Conservation (phyloP, 2,888 invertebrate species). For the Blera fallax region DNA sequence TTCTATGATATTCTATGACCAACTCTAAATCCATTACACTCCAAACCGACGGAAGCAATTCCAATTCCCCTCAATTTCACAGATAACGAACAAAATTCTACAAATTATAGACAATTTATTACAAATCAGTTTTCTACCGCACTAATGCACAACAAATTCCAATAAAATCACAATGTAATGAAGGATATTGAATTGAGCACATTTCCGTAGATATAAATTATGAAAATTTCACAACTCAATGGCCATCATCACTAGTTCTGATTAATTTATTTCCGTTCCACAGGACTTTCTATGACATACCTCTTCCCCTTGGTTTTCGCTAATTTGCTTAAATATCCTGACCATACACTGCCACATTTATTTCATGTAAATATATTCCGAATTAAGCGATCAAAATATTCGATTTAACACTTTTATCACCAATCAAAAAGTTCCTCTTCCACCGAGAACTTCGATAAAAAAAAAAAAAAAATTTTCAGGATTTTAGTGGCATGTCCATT, state of each 20-base stretch:
- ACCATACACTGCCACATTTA: background rate
- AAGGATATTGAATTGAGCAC: background rate
- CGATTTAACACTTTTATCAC: background rate
- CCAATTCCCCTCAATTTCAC: background rate
- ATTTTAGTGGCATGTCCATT: slow-evolving; percentile 8
- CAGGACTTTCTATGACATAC: background rate
- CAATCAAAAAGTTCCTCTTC: background rate
- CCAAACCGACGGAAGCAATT: background rate
- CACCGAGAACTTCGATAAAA: background rate
- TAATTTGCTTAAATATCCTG: background rate
- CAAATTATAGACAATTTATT: background rate
- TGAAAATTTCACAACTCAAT: slow-evolving; percentile 6
- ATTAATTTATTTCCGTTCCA: slow-evolving; percentile 27
- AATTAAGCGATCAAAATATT: background rate
- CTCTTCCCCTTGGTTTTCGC: background rate
- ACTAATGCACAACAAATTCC: background rate
- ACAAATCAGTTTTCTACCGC: background rate
- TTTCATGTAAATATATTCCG: background rate
- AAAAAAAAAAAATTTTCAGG: background rate
- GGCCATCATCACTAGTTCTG: background rate
- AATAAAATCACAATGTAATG: background rate
- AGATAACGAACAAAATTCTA: background rate
- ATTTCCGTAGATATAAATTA: background rate
- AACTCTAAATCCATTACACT: background rate
- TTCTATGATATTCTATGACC: background rate